Base-by-base conservation (phyloP, 2,113 vertebrate genomes). In the Dermatemys mawii region DNA sequence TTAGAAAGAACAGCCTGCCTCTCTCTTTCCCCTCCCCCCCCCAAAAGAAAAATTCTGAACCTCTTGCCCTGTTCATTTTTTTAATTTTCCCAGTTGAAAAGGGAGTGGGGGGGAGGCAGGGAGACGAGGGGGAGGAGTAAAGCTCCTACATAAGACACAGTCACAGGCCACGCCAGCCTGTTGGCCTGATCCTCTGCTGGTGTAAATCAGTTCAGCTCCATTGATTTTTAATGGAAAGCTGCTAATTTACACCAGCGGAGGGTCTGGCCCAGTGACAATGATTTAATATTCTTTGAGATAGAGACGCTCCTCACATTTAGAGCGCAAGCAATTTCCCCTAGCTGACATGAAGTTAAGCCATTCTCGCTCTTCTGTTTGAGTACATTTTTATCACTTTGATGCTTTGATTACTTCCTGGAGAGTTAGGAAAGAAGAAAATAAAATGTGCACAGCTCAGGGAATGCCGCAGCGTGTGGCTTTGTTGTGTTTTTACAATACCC, bases 61-160 rank as follows among this genome's bases (percentile, higher is more conserved):
- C 8, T 70, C 63, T 38, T 13, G n/a, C 6, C n/a, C 6, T 70
- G 17, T 21, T 38, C 63, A 70, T 17, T 24, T 22, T 73, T 73
- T 22, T 11, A 73, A 73, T 41, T 73, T 73, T 35, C 67, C 67
- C 21, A 38, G 67, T 5, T 73, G 67, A 24, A 73, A 73, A 38
- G 55, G 27, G 27, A 1, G 6, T 16, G 1, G 2, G n/a, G 11
- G 24, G 11, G n/a, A n/a, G n/a, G n/a, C n/a, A n/a, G n/a, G n/a
- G n/a, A n/a, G n/a, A n/a, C n/a, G n/a, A 1, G 2, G n/a, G 11
- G 24, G 11, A 41, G 41, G 3, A 26, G 10, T 13, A 24, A 75
- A 14, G 11, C 3, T 24, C 8, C 11, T 44, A 44, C 21, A 26
- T 44, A 75, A 75, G 19, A 2, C 32, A 67, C 21, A 38, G 11